phyloP scores from a whole-genome alignment of 1,140 invertebrate species.

The Zaprionus kolodkinae region DNA sequence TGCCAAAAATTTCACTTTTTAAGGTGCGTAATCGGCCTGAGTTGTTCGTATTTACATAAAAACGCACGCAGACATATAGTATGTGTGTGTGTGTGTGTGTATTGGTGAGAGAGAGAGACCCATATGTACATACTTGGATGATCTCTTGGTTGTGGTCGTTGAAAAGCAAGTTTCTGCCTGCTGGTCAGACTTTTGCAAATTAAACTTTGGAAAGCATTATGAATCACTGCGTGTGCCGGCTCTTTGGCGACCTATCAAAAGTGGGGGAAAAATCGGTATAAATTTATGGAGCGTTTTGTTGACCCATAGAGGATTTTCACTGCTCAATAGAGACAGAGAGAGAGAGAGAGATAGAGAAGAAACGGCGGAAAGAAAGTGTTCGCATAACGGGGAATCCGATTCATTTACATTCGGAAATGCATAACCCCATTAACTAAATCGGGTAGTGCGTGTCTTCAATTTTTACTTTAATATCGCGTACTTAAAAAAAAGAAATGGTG shows the following conservation, averaged over 20 bases:
- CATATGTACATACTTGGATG: conserved; percentile 31
- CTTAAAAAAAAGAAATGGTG: conserved; percentile 39
- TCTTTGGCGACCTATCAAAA: neutral
- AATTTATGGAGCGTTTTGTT: conserved; percentile 3
- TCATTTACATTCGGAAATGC: conserved; percentile 71
- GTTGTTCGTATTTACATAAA: conserved; percentile 50
- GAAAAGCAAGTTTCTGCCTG: conserved; percentile 41
- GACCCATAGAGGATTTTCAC: conserved; percentile 6
- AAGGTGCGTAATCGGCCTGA: conserved; percentile 77
- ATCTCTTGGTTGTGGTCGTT: conserved; percentile 36
- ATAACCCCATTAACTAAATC: conserved; percentile 68
- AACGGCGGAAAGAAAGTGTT: conserved; percentile 1
- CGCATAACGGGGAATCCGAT: conserved; percentile 18
- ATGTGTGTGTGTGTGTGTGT: neutral
- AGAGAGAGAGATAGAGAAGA: neutral
- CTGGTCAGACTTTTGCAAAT: conserved; percentile 23
- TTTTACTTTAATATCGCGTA: conserved; percentile 28
- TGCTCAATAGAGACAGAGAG: neutral
- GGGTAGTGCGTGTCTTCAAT: conserved; percentile 25
- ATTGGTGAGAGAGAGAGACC: neutral
- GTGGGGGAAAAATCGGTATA: conserved; percentile 7
- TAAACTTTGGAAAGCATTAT: conserved; percentile 30
- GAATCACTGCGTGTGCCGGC: conserved; percentile 6
- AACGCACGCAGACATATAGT: conserved; percentile 6
- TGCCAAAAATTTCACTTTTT: conserved; percentile 77